Percentiles rank a stretch among this genome's conserved stretches.
Conservation (phyloP, 1,140 invertebrate species). For the Thaumatotibia leucotreta region DNA sequence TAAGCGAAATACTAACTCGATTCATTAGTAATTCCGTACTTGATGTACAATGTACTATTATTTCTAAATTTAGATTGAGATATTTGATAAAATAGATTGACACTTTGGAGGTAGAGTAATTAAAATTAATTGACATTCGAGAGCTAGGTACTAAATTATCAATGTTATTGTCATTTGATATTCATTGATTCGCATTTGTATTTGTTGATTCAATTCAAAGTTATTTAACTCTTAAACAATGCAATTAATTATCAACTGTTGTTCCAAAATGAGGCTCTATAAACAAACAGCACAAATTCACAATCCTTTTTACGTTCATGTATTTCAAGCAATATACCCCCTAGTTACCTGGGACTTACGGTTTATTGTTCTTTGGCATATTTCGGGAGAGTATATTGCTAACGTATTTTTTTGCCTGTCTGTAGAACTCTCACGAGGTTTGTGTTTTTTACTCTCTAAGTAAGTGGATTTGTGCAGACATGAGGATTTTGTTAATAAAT, state of each 20-base stretch:
- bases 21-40: too few species aligned
- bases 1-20: too few species aligned
- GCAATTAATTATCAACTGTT: not conserved
- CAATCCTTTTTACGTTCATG: too few species aligned
- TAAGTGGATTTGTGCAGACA: not conserved
- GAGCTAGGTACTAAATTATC: not conserved
- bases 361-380: not conserved
- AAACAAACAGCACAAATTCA: not conserved
- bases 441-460: not conserved
- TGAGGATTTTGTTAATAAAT: not conserved
- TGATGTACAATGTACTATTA: too few species aligned
- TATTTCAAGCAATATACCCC: not conserved
- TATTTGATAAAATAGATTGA: too few species aligned
- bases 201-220: not conserved
- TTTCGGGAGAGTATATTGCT: too few species aligned
- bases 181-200: not conserved
- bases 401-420: not conserved
- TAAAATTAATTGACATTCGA: too few species aligned
- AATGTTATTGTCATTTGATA: not conserved
- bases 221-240: not conserved
- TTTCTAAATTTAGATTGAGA: too few species aligned
- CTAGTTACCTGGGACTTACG: not conserved
- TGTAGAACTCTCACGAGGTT: not conserved
- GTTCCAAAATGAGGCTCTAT: not conserved
- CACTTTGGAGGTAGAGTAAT: too few species aligned